A percentile compares a stretch with the other conserved stretches of the same genome.
These are phyloP conservation scores for Morpho achilles DNA, from an alignment of 2,888 invertebrate genomes.

Conservation along the genomic window DNA sequence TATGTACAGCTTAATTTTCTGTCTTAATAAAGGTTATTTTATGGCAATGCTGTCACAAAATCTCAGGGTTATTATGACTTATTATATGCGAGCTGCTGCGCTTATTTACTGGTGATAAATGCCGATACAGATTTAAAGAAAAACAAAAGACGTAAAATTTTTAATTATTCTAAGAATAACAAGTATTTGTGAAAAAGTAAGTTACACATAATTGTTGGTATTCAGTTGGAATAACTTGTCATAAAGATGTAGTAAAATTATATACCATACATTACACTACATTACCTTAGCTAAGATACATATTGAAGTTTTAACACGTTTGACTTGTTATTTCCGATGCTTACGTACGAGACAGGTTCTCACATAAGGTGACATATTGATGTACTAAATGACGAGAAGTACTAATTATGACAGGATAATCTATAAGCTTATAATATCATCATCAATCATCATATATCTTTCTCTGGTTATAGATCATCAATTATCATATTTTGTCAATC, in stretches of 20 bases:
- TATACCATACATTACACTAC: background rate
- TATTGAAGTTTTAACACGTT: background rate
- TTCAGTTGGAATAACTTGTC: background rate
- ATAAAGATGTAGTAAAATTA: slow-evolving; percentile 2
- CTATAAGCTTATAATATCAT: too few relatives aligned
- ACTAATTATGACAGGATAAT: background rate
- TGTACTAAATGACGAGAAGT: slow-evolving; percentile 6
- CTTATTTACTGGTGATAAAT: too few relatives aligned
- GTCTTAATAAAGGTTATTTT: too few relatives aligned
- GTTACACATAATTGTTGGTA: background rate
- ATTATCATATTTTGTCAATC: too few relatives aligned
- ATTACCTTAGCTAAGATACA: background rate
- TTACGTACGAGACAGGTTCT: slow-evolving; percentile 8
- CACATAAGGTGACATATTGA: slow-evolving; percentile 9
- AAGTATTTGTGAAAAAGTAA: background rate
- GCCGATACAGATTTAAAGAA: background rate
- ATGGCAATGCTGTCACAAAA: too few relatives aligned
- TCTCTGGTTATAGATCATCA: too few relatives aligned
- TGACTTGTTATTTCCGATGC: slow-evolving; percentile 3
- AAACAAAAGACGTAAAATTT: background rate
- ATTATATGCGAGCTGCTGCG: too few relatives aligned
- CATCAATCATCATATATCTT: too few relatives aligned
- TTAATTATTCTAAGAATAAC: background rate
- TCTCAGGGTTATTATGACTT: too few relatives aligned
- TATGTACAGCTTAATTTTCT: too few relatives aligned